Evolutionary conservation across 2,888 invertebrate genomes (phyloP).

Genomic region (Thera britannica): DNA sequence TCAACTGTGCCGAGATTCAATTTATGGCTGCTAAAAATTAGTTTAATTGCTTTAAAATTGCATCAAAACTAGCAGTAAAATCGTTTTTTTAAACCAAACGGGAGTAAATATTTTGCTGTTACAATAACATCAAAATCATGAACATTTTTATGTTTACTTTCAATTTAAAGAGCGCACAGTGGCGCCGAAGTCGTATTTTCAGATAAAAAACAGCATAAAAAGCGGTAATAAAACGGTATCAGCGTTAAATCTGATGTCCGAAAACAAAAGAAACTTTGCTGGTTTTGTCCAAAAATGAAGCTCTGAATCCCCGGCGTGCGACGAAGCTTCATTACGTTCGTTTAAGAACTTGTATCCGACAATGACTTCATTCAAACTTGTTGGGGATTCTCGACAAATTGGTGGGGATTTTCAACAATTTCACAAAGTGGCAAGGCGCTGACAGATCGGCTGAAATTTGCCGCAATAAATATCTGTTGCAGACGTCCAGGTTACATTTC

Average conservation of each 20-base stretch:
- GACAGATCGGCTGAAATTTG: conserved; percentile 42
- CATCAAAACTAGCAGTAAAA: conserved; percentile 8
- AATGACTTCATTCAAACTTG: conserved; percentile 44
- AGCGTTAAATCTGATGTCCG: conserved; percentile 30
- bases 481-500: conserved; percentile 30
- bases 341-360: conserved; percentile 37
- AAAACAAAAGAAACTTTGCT: conserved; percentile 28
- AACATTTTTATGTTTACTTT: conserved; percentile 19
- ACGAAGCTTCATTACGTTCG: conserved; percentile 33
- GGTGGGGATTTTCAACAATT: conserved; percentile 37
- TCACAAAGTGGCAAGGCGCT: conserved; percentile 38
- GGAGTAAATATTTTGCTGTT: not conserved
- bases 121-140: not conserved
- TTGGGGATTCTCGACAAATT: conserved; percentile 28
- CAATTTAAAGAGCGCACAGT: conserved; percentile 19
- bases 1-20: conserved; percentile 55
- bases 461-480: conserved; percentile 45
- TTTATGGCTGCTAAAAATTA: conserved; percentile 54
- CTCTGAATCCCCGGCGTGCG: conserved; percentile 25
- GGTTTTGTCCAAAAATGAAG: conserved; percentile 22
- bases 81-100: conserved; percentile 1
- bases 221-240: conserved; percentile 29
- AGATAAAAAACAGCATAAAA: conserved; percentile 25
- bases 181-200: conserved; percentile 17
- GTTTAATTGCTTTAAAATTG: conserved; percentile 53